Percentiles rank a stretch among this genome's conserved stretches.
Conservation (phyloP, 1,140 invertebrate species). For the Drosophila pseudoananassae region DNA sequence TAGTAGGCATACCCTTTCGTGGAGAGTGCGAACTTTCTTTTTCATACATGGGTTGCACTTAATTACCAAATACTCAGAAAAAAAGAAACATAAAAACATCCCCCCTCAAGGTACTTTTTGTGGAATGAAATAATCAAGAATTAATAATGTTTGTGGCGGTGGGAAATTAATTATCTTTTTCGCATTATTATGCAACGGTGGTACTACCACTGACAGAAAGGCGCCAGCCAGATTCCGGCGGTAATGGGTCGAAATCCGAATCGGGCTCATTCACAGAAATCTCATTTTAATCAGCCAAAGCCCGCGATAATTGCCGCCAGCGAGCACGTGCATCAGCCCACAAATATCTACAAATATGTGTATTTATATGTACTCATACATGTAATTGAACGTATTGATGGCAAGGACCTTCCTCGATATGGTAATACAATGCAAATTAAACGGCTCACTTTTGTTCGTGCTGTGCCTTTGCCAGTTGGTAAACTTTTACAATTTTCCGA, state of each 20-base stretch:
- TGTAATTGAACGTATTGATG: constrained; percentile 39
- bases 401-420: constrained; percentile 26
- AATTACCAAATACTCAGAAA: constrained; percentile 3
- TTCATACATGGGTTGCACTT: not conserved
- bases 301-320: constrained; percentile 37
- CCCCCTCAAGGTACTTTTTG: constrained; percentile 11
- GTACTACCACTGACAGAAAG: constrained; percentile 1
- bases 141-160: constrained; percentile 56
- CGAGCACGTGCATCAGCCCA: constrained; percentile 25
- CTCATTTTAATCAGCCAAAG: constrained; percentile 42
- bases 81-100: not conserved
- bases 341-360: constrained; percentile 14
- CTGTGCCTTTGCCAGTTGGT: not conserved
- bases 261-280: constrained; percentile 18
- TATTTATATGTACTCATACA: not conserved
- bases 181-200: constrained; percentile 30
- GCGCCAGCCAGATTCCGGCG: not conserved
- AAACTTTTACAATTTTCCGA: constrained; percentile 15
- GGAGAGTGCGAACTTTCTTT: not conserved
- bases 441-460: constrained; percentile 23
- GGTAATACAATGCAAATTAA: constrained; percentile 48
- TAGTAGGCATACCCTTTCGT: too few species aligned
- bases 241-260: constrained; percentile 1
- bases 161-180: constrained; percentile 44
- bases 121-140: constrained; percentile 57